Conservation (phyloP, 2,888 invertebrate genomes). For the Drosophila lutescens region DNA sequence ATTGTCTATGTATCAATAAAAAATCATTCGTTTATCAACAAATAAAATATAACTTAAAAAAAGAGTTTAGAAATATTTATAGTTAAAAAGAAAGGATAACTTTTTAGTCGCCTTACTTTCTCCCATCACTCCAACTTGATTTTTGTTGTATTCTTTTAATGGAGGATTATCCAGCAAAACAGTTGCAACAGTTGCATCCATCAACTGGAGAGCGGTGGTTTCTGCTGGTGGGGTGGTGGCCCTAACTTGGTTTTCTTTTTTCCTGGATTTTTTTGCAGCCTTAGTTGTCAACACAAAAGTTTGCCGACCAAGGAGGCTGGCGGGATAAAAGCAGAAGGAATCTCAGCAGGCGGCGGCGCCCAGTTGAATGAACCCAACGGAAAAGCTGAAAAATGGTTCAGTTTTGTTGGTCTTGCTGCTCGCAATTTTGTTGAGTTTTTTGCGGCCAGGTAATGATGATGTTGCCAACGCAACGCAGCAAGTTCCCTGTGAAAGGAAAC, state of each 20-base stretch:
- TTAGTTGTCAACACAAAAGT: conserved; percentile 46
- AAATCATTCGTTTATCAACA: no score
- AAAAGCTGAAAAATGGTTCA: conserved; percentile 50
- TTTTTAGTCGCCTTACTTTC: neutral
- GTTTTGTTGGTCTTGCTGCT: conserved; percentile 23
- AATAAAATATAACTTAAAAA: no score
- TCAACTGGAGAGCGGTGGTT: conserved; percentile 64
- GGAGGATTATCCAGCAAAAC: conserved; percentile 66
- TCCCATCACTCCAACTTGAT: neutral
- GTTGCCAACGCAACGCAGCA: conserved; percentile 53
- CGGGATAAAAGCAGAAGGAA: conserved; percentile 40
- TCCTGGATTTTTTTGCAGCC: conserved; percentile 5
- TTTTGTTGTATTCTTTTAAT: conserved; percentile 52
- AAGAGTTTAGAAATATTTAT: no score
- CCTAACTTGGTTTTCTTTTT: conserved; percentile 53
- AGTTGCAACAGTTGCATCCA: conserved; percentile 62
- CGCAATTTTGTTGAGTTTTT: conserved; percentile 27
- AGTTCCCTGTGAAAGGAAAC: conserved; percentile 71
- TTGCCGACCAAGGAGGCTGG: conserved; percentile 30
- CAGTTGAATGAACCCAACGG: conserved; percentile 71
- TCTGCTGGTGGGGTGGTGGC: conserved; percentile 26
- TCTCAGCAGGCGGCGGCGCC: conserved; percentile 71
- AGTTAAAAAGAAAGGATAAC: neutral
- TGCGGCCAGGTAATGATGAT: conserved; percentile 71
- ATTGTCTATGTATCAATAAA: no score